phyloP scores from a whole-genome alignment of 1,140 invertebrate species.

The Conopomorpha cramerella region DNA sequence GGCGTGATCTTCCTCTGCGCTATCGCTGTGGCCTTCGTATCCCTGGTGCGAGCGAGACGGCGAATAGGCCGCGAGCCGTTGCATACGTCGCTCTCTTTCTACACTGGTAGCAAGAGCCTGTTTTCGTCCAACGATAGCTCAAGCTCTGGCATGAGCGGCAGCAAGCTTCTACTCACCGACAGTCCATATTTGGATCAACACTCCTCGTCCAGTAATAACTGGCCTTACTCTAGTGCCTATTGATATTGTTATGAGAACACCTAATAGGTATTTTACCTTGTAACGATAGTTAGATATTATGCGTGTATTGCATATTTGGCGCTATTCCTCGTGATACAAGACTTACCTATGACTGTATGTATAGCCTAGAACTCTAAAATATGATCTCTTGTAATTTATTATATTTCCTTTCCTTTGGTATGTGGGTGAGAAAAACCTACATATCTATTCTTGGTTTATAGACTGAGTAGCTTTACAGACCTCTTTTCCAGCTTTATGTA shows the following conservation, averaged over 20 bases:
- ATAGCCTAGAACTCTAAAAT: too few relatives aligned
- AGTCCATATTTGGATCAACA: constrained; percentile 59
- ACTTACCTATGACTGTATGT: too few relatives aligned
- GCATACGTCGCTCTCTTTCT: constrained; percentile 55
- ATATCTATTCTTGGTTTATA: too few relatives aligned
- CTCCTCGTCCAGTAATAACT: constrained; percentile 56
- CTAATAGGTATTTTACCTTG: background rate
- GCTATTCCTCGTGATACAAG: too few relatives aligned
- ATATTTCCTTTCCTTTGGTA: too few relatives aligned
- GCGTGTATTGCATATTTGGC: too few relatives aligned
- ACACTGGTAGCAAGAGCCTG: constrained; percentile 56
- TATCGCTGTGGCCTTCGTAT: constrained; percentile 67
- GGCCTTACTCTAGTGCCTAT: constrained; percentile 55
- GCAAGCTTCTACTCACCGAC: constrained; percentile 52
- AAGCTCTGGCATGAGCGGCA: constrained; percentile 56
- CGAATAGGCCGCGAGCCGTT: constrained; percentile 38
- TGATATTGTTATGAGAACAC: constrained; percentile 11
- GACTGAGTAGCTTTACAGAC: too few relatives aligned
- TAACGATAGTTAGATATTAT: constrained; percentile 1
- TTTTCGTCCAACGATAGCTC: constrained; percentile 57
- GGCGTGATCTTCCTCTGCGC: constrained; percentile 70
- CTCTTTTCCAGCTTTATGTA: too few relatives aligned
- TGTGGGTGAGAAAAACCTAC: too few relatives aligned
- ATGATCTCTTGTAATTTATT: too few relatives aligned
- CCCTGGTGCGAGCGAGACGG: constrained; percentile 63